Conservation (phyloP, 2,797 vertebrate genomes). For the Champsocephalus esox region DNA sequence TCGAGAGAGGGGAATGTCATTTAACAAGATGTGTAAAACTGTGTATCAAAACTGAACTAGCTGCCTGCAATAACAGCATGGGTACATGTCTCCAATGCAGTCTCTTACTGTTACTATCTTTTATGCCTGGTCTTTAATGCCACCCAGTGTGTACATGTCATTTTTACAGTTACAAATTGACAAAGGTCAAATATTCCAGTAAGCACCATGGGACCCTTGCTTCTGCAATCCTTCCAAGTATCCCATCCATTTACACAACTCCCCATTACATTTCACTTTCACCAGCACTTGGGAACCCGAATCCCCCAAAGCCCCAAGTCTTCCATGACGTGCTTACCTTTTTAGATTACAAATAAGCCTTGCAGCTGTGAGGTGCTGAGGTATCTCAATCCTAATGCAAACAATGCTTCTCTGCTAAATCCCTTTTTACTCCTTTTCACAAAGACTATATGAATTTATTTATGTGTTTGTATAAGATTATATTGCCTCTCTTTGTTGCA, state of each 20-base stretch:
- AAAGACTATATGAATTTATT: constrained; percentile 19
- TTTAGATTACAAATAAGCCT: constrained; percentile 59
- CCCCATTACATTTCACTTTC: constrained; percentile 27
- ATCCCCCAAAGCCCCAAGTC: constrained; percentile 10
- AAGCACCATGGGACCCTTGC: constrained; percentile 15
- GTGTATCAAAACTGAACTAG: background rate
- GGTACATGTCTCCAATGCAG: background rate
- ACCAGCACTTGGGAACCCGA: constrained; percentile 38
- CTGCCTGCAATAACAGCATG: background rate
- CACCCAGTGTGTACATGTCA: background rate
- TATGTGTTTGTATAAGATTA: constrained; percentile 15
- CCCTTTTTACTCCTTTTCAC: constrained; percentile 36
- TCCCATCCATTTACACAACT: constrained; percentile 23
- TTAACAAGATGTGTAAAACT: constrained; percentile 10
- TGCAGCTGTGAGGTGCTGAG: constrained; percentile 66
- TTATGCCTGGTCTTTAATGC: constrained; percentile 2
- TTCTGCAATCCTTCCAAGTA: constrained; percentile 38
- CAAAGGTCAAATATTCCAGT: constrained; percentile 1
- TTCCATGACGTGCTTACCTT: constrained; percentile 39
- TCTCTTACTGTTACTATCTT: background rate
- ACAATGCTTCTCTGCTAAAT: constrained; percentile 34
- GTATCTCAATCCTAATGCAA: constrained; percentile 57
- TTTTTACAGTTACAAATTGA: constrained; percentile 7
- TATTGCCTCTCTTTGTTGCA: constrained; percentile 2
- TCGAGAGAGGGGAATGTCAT: constrained; percentile 1